Evolutionary conservation across 2,797 vertebrate genomes (phyloP), one percentile per base, ranked within the genome.

Genomic region (Aselliscus stoliczkanus): DNA sequence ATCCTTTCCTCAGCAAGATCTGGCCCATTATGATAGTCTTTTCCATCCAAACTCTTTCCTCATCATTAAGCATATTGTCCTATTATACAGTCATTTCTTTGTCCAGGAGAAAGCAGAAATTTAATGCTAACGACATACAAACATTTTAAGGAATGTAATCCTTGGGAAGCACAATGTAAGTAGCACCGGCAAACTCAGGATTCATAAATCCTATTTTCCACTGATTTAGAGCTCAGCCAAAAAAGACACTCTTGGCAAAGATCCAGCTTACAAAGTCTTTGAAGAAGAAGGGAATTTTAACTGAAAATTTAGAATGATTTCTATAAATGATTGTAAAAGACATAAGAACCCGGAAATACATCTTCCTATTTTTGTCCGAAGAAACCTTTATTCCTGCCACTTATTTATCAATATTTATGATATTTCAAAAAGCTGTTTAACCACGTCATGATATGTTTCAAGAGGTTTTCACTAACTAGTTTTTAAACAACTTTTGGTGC

Each of bases 171-270:
- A 79, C 79, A 82, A 89, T 54, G 23, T 56, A 86, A 80, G 39
- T 34, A 90, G 82, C 64, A 76, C 20, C n/a, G 44, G 62, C 42
- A 93, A 95, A 94, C 39, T 82, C 82, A 85, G 77, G 93, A 96
- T 82, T 93, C 73, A 70, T 85, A 85, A 97, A 96, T 95, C 85
- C 77, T 64, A 62, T 93, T 95, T 96, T 92, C 93, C 25, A 67
- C 72, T 85, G 60, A 76, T 96, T 97, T 65, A 94, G 27, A 84
- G 86, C 80, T 25, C 9, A 37, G 29, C 0, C 7, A n/a, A n/a
- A 70, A 95, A 97, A 89, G 56, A 93, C 81, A 85, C 0, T 25
- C 29, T 80, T 92, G 84, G 96, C 94, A 82, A 9, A 34, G 58
- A 85, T 94, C 75, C 85, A 88, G 82, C 79, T 94, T 84, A 85